Evolutionary conservation across 1,140 invertebrate species (phyloP), one percentile per base, ranked within the genome.

Genomic region (Plutomurus gul): DNA sequence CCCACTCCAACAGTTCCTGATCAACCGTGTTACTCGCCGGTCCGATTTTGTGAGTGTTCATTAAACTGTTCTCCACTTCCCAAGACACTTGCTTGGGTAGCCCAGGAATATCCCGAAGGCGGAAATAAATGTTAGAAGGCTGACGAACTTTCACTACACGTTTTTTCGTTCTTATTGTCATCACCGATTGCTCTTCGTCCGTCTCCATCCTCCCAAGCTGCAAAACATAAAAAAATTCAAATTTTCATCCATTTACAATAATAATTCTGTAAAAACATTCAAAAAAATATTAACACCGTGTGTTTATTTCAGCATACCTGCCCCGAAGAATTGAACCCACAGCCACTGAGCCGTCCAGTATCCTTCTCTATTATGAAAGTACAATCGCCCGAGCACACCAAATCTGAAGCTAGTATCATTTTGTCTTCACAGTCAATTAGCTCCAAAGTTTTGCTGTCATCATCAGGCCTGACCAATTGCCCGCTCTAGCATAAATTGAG

Each of bases 141-240:
- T 84, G 83, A 18, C 83, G 33, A 11, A 84, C 81, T 71, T 82
- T 82, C 3, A 84, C 78, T 3, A 84, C 81, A 1, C 83, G 72
- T 47, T 84, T 84, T 65, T 84, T 84, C 22, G 83, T 84, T 72
- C 79, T 71, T 27, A 84, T 82, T 37, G 81, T 84, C 78, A 84
- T 80, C 16, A 84, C 76, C 11, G 83, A 80, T 18, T 77, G 70
- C 7, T 81, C 81, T 13, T 82, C 79, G 2, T 82, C 83, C 1
- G 74, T 77, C 47, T 84, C 81, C 79, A 84, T 76, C 40, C 75
- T 77, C 25, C 83, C 83, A 4, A 84, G 56, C 81, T 81, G 30
- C 37, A 71, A 65, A 43, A 25, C 16, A 30, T 10, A 11, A 56
- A 27, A 60, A 60, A 60, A 4, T 60, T 16, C n/a, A 49, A n/a